These are phyloP conservation scores for Cherax quadricarinatus DNA, from an alignment of 1,140 invertebrate species.

Conservation along the genomic window DNA sequence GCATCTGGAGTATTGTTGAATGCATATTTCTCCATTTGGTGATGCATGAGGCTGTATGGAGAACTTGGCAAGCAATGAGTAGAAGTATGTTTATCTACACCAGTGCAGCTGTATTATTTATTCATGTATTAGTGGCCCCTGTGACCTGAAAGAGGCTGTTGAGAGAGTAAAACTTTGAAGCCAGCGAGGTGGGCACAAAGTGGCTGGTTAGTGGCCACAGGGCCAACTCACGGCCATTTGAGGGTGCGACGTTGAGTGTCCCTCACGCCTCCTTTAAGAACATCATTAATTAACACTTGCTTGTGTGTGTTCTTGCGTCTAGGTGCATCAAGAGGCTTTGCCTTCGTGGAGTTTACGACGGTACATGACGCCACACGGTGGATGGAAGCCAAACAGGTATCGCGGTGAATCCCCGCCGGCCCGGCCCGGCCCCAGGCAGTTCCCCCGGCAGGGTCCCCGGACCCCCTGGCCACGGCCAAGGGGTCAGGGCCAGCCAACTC, in stretches of 20 bases:
- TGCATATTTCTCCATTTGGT: slow-evolving; percentile 25
- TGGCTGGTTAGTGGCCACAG: slow-evolving; percentile 69
- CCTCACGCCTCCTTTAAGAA: slow-evolving; percentile 66
- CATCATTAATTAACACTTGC: slow-evolving; percentile 74
- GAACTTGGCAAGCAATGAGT: slow-evolving; percentile 27
- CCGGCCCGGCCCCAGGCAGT: slow-evolving; percentile 67
- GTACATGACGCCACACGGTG: slow-evolving; percentile 91
- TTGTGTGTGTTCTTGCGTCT: slow-evolving; percentile 79
- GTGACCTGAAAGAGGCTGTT: slow-evolving; percentile 64
- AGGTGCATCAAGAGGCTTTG: slow-evolving; percentile 93
- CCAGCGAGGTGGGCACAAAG: slow-evolving; percentile 60
- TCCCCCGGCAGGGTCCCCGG: slow-evolving; percentile 61
- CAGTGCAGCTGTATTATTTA: slow-evolving; percentile 27
- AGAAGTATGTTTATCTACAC: slow-evolving; percentile 14
- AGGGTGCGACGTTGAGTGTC: slow-evolving; percentile 70
- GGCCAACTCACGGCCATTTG: slow-evolving; percentile 69
- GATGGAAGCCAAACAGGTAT: slow-evolving; percentile 96
- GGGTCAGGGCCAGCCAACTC: slow-evolving; percentile 63
- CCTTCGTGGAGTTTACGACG: slow-evolving; percentile 96
- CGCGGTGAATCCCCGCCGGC: slow-evolving; percentile 74
- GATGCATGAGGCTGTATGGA: slow-evolving; percentile 38
- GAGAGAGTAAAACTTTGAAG: slow-evolving; percentile 25
- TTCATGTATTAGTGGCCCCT: slow-evolving; percentile 60
- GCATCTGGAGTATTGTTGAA: slow-evolving; percentile 27
- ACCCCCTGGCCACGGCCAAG: slow-evolving; percentile 60